Percentiles rank a stretch among this genome's conserved stretches.
Conservation (phyloP, 2,113 vertebrate species). For the Platichthys stellatus region DNA sequence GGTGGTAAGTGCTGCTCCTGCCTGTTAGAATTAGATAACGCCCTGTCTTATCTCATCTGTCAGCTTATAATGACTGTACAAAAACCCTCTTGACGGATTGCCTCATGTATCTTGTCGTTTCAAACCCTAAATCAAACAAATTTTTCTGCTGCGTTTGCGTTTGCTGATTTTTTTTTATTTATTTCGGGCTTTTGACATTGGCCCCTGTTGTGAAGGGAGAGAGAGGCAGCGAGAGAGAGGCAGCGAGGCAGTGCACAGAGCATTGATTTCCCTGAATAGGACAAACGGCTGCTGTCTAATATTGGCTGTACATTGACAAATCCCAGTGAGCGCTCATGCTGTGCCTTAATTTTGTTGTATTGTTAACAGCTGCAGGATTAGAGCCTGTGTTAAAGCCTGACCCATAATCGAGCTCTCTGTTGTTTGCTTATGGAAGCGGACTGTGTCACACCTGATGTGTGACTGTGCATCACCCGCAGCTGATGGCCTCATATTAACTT, state of each 20-base stretch:
- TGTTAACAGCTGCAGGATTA: slow-evolving; percentile 46
- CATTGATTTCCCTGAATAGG: slow-evolving; percentile 48
- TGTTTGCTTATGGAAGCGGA: slow-evolving; percentile 47
- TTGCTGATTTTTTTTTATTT: slow-evolving; percentile 40
- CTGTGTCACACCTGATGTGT: slow-evolving; percentile 53
- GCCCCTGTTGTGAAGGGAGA: slow-evolving; percentile 8
- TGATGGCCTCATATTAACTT: slow-evolving; percentile 45
- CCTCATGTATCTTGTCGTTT: slow-evolving; percentile 46
- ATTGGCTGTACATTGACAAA: slow-evolving; percentile 57
- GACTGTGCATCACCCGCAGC: slow-evolving; percentile 48
- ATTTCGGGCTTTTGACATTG: slow-evolving; percentile 29
- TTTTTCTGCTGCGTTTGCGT: slow-evolving; percentile 52
- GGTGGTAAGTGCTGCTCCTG: slow-evolving; percentile 89
- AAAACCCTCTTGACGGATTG: slow-evolving; percentile 62
- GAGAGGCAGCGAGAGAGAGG: slow-evolving; percentile 8
- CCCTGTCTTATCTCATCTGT: slow-evolving; percentile 65
- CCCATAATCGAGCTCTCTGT: slow-evolving; percentile 48
- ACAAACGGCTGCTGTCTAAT: slow-evolving; percentile 40
- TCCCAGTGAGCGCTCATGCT: slow-evolving; percentile 58
- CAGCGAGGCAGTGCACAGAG: slow-evolving; percentile 20
- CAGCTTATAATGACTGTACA: slow-evolving; percentile 71
- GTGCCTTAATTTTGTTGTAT: slow-evolving; percentile 57
- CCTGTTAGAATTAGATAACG: slow-evolving; percentile 64
- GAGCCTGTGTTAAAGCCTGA: slow-evolving; percentile 28
- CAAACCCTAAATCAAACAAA: slow-evolving; percentile 52